Percentiles rank a stretch among this genome's conserved stretches.
Evolutionary conservation across 30 jellyfish, hydroid and myxozoan species (phyloP).

Genomic region (Aurelia sp.): DNA sequence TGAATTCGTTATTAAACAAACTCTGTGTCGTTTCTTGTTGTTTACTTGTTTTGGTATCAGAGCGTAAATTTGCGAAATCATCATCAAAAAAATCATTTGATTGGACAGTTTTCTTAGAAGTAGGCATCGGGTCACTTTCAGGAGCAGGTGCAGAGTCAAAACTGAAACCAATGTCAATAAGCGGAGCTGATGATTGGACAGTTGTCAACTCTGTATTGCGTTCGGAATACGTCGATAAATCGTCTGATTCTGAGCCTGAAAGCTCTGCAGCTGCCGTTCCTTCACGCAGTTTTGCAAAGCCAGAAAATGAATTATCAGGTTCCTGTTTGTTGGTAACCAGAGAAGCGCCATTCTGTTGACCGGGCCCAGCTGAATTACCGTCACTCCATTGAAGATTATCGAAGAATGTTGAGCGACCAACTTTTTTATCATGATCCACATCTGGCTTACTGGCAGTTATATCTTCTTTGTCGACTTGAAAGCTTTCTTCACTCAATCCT

Average conservation of each 20-base stretch:
- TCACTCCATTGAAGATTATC: constrained; percentile 36
- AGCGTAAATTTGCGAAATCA: constrained; percentile 46
- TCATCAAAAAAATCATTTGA: constrained; percentile 17
- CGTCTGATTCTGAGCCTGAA: constrained; percentile 18
- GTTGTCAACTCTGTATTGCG: neutral
- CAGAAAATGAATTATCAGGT: neutral
- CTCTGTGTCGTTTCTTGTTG: constrained; percentile 13
- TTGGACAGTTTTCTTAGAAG: neutral
- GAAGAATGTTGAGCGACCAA: constrained; percentile 64
- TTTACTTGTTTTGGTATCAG: neutral
- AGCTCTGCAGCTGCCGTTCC: neutral
- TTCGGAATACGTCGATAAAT: neutral
- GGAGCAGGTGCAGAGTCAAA: neutral
- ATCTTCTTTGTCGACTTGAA: constrained; percentile 20
- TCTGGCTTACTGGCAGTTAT: constrained; percentile 10
- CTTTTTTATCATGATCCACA: constrained; percentile 26
- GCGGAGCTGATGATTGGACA: neutral
- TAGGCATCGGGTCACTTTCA: neutral
- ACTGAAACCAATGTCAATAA: constrained; percentile 42
- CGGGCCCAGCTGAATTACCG: neutral
- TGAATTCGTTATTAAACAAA: constrained; percentile 38
- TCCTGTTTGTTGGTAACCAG: neutral
- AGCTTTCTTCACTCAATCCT: constrained; percentile 26
- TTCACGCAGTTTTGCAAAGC: constrained; percentile 7
- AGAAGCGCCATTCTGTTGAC: neutral